phyloP scores from a whole-genome alignment of 2,888 invertebrate species.

The Lordiphosa andalusiaca region DNA sequence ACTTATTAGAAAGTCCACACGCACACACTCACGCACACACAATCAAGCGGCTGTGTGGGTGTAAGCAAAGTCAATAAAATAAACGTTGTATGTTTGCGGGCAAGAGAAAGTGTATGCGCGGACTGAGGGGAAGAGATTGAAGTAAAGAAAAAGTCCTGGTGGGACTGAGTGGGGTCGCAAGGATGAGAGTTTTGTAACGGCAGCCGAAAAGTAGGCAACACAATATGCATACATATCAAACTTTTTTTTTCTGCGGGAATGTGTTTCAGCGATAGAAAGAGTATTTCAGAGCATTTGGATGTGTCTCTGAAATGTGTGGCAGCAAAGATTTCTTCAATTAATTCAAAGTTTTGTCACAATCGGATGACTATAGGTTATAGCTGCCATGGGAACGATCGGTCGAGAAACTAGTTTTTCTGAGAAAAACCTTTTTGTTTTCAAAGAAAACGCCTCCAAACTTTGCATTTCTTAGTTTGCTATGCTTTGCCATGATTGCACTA shows the following conservation, averaged over 20 bases:
- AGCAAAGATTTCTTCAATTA: too few relatives aligned
- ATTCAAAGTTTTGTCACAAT: too few relatives aligned
- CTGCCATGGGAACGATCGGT: too few relatives aligned
- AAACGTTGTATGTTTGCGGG: slow-evolving; percentile 65
- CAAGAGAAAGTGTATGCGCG: slow-evolving; percentile 15
- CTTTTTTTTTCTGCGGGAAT: slow-evolving; percentile 11
- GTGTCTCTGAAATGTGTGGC: too few relatives aligned
- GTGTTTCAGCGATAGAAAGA: slow-evolving; percentile 3
- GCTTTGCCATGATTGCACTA: too few relatives aligned
- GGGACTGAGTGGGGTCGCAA: slow-evolving; percentile 23
- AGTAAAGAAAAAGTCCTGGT: slow-evolving; percentile 16
- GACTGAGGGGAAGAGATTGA: slow-evolving; percentile 5
- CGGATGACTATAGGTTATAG: too few relatives aligned
- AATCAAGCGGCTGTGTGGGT: slow-evolving; percentile 34
- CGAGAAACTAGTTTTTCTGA: too few relatives aligned
- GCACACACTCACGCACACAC: slow-evolving; percentile 24
- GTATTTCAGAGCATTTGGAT: not conserved
- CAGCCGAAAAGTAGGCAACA: slow-evolving; percentile 60
- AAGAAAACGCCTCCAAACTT: too few relatives aligned
- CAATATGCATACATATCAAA: slow-evolving; percentile 58
- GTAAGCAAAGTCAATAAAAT: slow-evolving; percentile 66
- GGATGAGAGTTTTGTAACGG: slow-evolving; percentile 26
- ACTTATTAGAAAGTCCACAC: slow-evolving; percentile 67
- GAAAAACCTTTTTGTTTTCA: too few relatives aligned
- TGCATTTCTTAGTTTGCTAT: too few relatives aligned